Percentiles rank a stretch among this genome's conserved stretches.
These are phyloP conservation scores for Mionectes macconnelli DNA, from an alignment of 2,113 vertebrate species.

Conservation along the genomic window DNA sequence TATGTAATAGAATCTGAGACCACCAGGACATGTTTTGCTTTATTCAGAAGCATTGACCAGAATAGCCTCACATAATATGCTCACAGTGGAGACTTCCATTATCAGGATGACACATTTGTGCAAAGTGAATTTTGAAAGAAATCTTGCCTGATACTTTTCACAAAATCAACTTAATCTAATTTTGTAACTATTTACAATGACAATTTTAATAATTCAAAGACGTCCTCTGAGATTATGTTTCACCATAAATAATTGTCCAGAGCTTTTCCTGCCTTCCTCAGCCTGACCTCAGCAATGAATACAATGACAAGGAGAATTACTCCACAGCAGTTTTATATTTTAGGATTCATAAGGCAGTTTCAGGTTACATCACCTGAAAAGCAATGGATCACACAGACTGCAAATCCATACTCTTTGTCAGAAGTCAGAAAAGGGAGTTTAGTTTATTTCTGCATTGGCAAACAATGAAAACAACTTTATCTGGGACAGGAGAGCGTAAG, in stretches of 20 bases:
- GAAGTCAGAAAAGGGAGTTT: neutral
- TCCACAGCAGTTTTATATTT: neutral
- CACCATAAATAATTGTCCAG: constrained; percentile 15
- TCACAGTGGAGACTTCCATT: neutral
- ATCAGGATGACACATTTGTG: neutral
- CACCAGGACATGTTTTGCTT: neutral
- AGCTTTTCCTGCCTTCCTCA: constrained; percentile 33
- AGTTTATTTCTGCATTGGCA: neutral
- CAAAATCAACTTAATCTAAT: neutral
- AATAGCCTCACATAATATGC: neutral
- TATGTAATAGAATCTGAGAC: neutral
- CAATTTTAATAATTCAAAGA: neutral
- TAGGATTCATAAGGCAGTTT: neutral
- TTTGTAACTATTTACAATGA: neutral
- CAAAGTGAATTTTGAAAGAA: constrained; percentile 18
- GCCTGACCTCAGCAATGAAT: constrained; percentile 11
- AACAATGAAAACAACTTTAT: neutral
- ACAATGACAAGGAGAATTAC: neutral
- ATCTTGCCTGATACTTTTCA: neutral
- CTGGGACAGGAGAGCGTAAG: neutral
- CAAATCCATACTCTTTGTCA: neutral
- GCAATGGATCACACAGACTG: neutral
- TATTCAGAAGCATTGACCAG: neutral
- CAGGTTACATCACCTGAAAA: neutral
- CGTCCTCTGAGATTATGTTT: neutral